Percentiles rank a stretch among this genome's conserved stretches.
These are phyloP conservation scores for Drosophila nr. perissopoda DNA, from an alignment of 2,888 invertebrate species.

Conservation along the genomic window DNA sequence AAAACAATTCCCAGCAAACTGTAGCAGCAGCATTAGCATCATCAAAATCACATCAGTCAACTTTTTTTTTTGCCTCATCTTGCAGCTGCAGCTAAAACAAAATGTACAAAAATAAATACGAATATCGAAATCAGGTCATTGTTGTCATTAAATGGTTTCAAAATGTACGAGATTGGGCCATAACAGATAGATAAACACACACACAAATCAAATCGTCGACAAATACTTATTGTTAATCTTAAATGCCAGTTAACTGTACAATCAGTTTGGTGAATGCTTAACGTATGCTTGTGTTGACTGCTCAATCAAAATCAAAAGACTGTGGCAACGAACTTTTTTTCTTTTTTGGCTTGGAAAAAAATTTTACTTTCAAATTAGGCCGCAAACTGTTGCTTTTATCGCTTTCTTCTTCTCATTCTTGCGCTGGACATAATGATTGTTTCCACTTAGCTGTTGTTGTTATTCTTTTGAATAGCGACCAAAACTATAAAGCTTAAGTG, in stretches of 20 bases:
- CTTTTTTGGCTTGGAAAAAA: constrained; percentile 41
- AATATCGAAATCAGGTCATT: constrained; percentile 63
- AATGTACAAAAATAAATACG: constrained; percentile 17
- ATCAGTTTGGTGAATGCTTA: constrained; percentile 14
- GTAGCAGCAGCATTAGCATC: constrained; percentile 39
- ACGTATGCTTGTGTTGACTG: constrained; percentile 26
- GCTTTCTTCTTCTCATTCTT: constrained; percentile 76
- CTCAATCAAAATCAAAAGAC: constrained; percentile 57
- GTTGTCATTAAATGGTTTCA: constrained; percentile 72
- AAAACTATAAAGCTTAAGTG: constrained; percentile 47
- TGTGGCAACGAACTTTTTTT: constrained; percentile 48
- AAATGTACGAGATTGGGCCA: constrained; percentile 63
- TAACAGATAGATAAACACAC: constrained; percentile 1
- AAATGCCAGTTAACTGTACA: constrained; percentile 70
- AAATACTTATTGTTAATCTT: constrained; percentile 58
- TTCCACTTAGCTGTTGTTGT: constrained; percentile 58
- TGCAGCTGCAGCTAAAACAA: constrained; percentile 34
- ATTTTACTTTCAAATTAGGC: constrained; percentile 80
- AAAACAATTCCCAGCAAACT: constrained; percentile 42
- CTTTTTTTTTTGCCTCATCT: constrained; percentile 23
- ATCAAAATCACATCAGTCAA: constrained; percentile 73
- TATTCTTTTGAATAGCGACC: constrained; percentile 65
- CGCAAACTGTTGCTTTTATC: constrained; percentile 78
- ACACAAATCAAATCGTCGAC: constrained; percentile 51
- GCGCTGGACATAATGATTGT: constrained; percentile 62